Conservation (phyloP, 2,797 vertebrate species). For the Fundulus diaphanus region DNA sequence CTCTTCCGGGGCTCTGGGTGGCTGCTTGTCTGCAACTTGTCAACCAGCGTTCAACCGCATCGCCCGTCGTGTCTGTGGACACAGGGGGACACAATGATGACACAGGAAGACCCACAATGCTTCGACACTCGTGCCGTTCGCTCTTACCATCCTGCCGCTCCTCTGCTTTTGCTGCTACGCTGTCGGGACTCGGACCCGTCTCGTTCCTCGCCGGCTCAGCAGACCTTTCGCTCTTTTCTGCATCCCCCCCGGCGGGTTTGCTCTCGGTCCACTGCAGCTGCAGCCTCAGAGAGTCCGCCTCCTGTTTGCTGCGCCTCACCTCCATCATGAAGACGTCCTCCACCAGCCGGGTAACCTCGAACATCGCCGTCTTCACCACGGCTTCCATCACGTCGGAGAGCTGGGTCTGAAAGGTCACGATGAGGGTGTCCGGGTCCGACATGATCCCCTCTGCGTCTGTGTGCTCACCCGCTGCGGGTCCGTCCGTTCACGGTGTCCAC, state of each 20-base stretch:
- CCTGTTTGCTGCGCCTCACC: constrained; percentile 73
- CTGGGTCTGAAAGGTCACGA: constrained; percentile 81
- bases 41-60: constrained; percentile 53
- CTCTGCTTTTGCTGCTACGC: constrained; percentile 15
- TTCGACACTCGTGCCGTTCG: neutral
- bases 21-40: constrained; percentile 29
- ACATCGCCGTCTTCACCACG: constrained; percentile 80
- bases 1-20: constrained; percentile 35
- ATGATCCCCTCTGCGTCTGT: constrained; percentile 38
- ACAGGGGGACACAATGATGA: neutral
- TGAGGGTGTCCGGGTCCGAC: constrained; percentile 74
- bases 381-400: constrained; percentile 83
- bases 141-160: constrained; percentile 51
- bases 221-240: constrained; percentile 45
- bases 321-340: constrained; percentile 81
- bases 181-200: constrained; percentile 32
- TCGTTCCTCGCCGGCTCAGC: constrained; percentile 50
- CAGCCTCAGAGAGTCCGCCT: constrained; percentile 73
- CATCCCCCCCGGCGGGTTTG: constrained; percentile 58
- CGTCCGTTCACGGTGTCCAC: neutral
- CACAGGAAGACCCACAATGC: neutral
- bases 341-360: constrained; percentile 79
- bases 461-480: neutral
- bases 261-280: constrained; percentile 73
- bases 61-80: constrained; percentile 50